Evolutionary conservation across 2,113 vertebrate genomes (phyloP), one percentile per base, ranked within the genome.

Genomic region (Syngnathus floridae): DNA sequence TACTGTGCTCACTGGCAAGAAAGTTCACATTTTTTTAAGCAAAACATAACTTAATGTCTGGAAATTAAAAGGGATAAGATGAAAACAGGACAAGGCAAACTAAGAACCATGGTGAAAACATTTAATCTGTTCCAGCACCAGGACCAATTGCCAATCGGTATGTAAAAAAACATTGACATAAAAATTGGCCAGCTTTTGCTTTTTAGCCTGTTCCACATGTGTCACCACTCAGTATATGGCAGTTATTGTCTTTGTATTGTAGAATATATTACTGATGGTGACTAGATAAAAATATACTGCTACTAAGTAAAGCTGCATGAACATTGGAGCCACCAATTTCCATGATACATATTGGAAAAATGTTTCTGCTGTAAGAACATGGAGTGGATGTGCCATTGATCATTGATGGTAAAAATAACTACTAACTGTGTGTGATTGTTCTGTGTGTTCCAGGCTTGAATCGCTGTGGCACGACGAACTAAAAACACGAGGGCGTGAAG

Each of bases 381-480:
- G n/a, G 59, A 41, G 11, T 41, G n/a, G 36, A 43, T 22, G 7
- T 22, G 4, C 17, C 1, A 7, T 35, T 35, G 26, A 31, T 63
- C 16, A 35, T 48, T 49, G 48, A 45, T 64, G 62, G 31, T 51
- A 37, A 3, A 37, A n/a, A 49, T 36, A 3, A 5, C 10, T 6
- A 16, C 26, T 13, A 1, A 43, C 26, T 61, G 5, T 61, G 46
- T 37, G 31, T 64, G 62, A 1, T 51, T 37, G 2, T 65, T 5
- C 10, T 65, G 16, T 61, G 10, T 63, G 4, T 62, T 77, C 31
- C 79, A 93, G 92, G 71, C 87, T 93, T 1, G 89, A 92, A 76
- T 70, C 55, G n/a, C 65, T 93, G 66, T 93, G 92, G 92, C 85
- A 87, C 0, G 83, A 89, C 7, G 92, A 93, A 83, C 82, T 92